Conservation (phyloP, 2,113 vertebrate genomes). For the Recurvirostra avosetta region DNA sequence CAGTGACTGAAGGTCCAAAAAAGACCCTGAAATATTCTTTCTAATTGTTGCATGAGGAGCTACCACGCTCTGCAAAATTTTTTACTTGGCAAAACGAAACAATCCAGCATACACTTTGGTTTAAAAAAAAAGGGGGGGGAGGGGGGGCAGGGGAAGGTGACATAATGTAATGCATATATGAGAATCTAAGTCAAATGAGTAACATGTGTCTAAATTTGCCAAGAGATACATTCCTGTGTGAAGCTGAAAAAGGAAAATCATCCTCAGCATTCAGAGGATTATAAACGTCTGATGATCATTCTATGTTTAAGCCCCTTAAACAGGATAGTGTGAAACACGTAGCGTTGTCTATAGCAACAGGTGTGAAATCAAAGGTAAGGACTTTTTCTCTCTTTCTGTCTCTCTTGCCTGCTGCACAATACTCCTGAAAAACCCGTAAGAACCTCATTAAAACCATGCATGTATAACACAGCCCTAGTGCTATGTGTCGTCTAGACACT, state of each 20-base stretch:
- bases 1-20: not conserved
- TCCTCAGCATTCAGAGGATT: not conserved
- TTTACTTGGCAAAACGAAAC: not conserved
- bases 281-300: not conserved
- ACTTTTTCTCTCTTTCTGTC: not conserved
- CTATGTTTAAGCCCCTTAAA: not conserved
- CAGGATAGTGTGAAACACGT: not conserved
- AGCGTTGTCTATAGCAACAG: not conserved
- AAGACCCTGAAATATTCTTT: not conserved
- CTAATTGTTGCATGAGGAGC: not conserved
- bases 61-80: not conserved
- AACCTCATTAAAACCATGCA: slow-evolving; percentile 18
- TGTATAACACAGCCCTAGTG: not conserved
- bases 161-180: not conserved
- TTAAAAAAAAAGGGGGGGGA: not conserved
- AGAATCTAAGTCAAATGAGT: not conserved
- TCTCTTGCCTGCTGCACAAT: not conserved
- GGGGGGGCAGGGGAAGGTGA: not conserved
- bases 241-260: not conserved
- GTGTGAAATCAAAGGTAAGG: slow-evolving; percentile 20
- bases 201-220: not conserved
- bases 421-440: not conserved
- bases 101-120: not conserved
- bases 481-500: not conserved
- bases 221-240: not conserved